Percentiles rank a stretch among this genome's conserved stretches.
phyloP scores from a whole-genome alignment of 2,888 invertebrate species.

The Trissonchulus latispiculum region DNA sequence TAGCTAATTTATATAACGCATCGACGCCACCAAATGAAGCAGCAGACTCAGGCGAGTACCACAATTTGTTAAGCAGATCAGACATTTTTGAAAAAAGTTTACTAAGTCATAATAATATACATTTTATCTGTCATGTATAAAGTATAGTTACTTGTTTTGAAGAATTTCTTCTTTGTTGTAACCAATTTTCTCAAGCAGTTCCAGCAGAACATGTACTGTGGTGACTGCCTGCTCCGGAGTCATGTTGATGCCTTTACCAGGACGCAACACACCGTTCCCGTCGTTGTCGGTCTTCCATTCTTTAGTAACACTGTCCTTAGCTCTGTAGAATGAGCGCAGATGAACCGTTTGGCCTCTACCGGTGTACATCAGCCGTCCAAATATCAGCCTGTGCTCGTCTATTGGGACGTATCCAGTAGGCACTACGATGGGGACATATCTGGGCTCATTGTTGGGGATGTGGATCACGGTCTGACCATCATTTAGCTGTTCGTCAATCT shows the following conservation, averaged over 20 bases:
- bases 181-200: background rate
- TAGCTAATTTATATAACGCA: background rate
- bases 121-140: background rate
- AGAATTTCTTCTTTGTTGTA: background rate
- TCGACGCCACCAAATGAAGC: background rate
- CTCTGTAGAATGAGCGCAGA: background rate
- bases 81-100: constrained; percentile 2
- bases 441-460: no score
- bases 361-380: background rate
- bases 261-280: background rate
- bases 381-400: background rate
- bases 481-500: background rate
- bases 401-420: background rate
- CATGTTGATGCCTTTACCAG: background rate
- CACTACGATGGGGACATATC: background rate
- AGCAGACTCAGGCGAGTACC: background rate
- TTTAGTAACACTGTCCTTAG: background rate
- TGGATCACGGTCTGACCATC: no score
- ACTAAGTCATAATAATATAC: background rate
- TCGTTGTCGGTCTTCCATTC: background rate
- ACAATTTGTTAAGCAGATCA: background rate
- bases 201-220: background rate
- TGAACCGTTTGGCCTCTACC: background rate
- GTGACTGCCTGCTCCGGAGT: background rate
- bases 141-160: background rate